phyloP scores from a whole-genome alignment of 2,888 invertebrate genomes.

The Nymphalis polychloros region DNA sequence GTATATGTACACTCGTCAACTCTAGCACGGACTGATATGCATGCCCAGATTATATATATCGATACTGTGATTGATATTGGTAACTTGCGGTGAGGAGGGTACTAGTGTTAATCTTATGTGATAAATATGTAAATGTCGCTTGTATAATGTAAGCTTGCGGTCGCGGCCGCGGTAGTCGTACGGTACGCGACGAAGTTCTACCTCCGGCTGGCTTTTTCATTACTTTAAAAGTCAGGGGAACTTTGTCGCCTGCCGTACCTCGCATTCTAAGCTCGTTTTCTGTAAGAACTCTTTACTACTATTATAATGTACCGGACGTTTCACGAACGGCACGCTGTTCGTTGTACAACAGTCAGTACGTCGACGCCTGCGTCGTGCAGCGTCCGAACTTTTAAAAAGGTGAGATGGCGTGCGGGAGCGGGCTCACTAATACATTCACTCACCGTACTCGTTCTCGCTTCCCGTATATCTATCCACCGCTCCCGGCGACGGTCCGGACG shows the following conservation, averaged over 20 bases:
- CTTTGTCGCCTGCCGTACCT: slow-evolving; percentile 32
- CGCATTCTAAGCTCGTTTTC: slow-evolving; percentile 51
- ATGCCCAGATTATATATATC: slow-evolving; percentile 61
- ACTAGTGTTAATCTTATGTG: slow-evolving; percentile 43
- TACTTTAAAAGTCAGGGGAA: not conserved
- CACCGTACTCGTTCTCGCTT: slow-evolving; percentile 20
- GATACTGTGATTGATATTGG: slow-evolving; percentile 29
- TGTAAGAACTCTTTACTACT: slow-evolving; percentile 49
- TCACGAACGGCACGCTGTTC: slow-evolving; percentile 37
- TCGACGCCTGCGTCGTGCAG: slow-evolving; percentile 40
- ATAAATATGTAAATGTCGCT: slow-evolving; percentile 51
- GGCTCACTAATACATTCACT: slow-evolving; percentile 42
- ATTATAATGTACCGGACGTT: slow-evolving; percentile 55
- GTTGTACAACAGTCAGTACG: too few relatives aligned
- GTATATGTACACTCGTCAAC: slow-evolving; percentile 39
- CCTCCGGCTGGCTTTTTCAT: too few relatives aligned
- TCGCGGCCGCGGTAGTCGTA: slow-evolving; percentile 42
- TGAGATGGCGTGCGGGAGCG: slow-evolving; percentile 39
- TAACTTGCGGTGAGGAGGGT: slow-evolving; percentile 44
- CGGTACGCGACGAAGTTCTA: slow-evolving; percentile 31
- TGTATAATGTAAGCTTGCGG: slow-evolving; percentile 52
- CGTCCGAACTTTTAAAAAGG: slow-evolving; percentile 39
- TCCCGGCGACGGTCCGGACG: not conserved
- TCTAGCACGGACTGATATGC: slow-evolving; percentile 55
- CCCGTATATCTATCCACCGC: slow-evolving; percentile 36